Percentiles rank a stretch among this genome's conserved stretches.
Evolutionary conservation across 2,113 vertebrate species (phyloP).

Genomic region (Pseudorhombus dupliciocellatus): DNA sequence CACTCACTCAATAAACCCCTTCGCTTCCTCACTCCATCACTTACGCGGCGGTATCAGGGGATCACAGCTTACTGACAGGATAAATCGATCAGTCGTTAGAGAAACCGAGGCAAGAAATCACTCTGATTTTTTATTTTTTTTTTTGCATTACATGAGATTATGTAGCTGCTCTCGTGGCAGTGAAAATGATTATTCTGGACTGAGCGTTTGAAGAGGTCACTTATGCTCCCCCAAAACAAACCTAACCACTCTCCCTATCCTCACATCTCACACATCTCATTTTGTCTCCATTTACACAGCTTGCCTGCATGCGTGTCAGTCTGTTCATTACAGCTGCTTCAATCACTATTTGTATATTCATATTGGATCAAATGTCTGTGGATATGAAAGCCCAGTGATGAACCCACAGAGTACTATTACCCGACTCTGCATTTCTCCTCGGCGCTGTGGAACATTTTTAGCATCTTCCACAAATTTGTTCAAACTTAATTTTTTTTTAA

Average conservation of each 20-base stretch:
- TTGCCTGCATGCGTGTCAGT: not conserved
- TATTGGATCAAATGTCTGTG: not conserved
- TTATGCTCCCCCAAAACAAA: constrained; percentile 41
- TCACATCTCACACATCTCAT: not conserved
- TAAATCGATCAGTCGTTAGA: constrained; percentile 35
- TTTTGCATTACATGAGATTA: constrained; percentile 58
- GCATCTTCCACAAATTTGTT: not conserved
- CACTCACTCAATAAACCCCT: constrained; percentile 40
- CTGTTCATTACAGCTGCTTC: not conserved
- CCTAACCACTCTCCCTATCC: not conserved
- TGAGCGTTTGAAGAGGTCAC: constrained; percentile 48
- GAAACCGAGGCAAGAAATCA: constrained; percentile 32
- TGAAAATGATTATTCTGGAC: constrained; percentile 59
- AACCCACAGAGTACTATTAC: not conserved
- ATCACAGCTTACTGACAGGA: constrained; percentile 45
- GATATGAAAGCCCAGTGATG: not conserved
- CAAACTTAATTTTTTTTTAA: not conserved
- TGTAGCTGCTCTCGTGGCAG: constrained; percentile 61
- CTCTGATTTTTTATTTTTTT: constrained; percentile 3
- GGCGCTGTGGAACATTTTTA: not conserved
- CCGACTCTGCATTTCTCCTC: not conserved
- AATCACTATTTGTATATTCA: not conserved
- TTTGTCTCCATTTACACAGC: constrained; percentile 3
- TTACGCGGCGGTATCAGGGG: constrained; percentile 21
- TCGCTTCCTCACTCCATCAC: constrained; percentile 37